Evolutionary conservation across 2,113 vertebrate genomes (phyloP), one percentile per base, ranked within the genome.

Genomic region (Mormyrus iriodes): DNA sequence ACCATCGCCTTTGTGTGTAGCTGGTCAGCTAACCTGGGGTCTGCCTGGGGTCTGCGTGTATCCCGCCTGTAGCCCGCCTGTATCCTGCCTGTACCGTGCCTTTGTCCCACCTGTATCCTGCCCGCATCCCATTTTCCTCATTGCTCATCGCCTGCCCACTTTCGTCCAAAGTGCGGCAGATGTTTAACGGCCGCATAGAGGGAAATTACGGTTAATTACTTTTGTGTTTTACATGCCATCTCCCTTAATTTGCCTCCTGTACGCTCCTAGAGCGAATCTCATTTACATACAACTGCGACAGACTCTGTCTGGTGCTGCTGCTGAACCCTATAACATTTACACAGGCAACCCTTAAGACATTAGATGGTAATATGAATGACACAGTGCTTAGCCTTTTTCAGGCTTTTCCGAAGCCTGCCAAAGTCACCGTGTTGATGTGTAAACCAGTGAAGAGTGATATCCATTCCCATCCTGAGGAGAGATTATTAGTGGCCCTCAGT

Each of bases 181-280:
- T 84, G 49, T 52, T 86, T 49, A 51, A 52, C 48, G 44, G 27
- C 84, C 10, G 24, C 84, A 49, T 13, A 27, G 84, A 86, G n/a
- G 84, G 84, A 86, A 52, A 52, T 86, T 86, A 49, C 49, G 17
- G 84, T 86, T 86, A 86, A 86, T 86, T 86, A 84, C 84, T 46
- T 31, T 19, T 31, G 48, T 52, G 49, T 86, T 86, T 86, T 86
- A 86, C 84, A 86, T 48, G 44, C 82, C 8, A 8, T 86, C 49
- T 52, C 84, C 84, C 84, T 86, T 86, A 86, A 86, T 52, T 52
- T 84, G 24, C 82, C 15, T 52, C 46, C 84, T 17, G 15, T 49
- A 27, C 46, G 12, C 84, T 86, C 49, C 49, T 51, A 13, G 1
- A 31, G 82, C 82, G 7, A n/a, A 84, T 48, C 44, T 46, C 21